Base-by-base conservation (phyloP, 2,888 invertebrate genomes). In the Sinodicranocentrus sp. region DNA sequence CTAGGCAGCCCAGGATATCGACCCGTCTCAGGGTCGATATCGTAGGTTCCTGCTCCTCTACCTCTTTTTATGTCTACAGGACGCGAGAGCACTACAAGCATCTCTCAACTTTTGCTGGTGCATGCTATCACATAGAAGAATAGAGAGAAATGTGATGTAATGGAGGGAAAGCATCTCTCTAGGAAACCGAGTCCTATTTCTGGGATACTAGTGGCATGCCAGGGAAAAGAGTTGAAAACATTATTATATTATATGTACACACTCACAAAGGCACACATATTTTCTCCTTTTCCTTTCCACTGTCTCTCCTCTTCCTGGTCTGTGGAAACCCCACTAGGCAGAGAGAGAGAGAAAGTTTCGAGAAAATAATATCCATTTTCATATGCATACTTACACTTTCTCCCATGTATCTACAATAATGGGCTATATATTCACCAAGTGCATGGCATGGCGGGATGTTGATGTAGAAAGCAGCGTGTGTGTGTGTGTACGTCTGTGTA, bases 11-110 rank as follows among this genome's bases (percentile, higher is more conserved):
- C 28, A 59, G 79, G 79, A 83, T 85, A 85, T 86, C 86, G 86
- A 86, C 86, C 86, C 72, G 78, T 82, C 76, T 76, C 72, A 72
- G 68, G 86, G 86, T 86, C 86, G 86, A 86, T 86, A 86, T 76
- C 82, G 82, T 79, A 79, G 82, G 84, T 84, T 86, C 79, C 84
- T 86, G 82, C 57, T 13, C 44, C 43, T 43, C 54, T 68, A 48
- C 21, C 26, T 52, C 28, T 52, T 17, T 48, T 5, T 6, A 33
- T 33, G 33, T 44, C 68, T 48, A 33, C 48, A 57, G 17, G 17
- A 57, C 70, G 10, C 43, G 39, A 72, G 43, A 57, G 26, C 43
- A 72, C 39, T 57, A 72, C 44, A 73, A 73, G 54, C 54, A 28
- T 76, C 65, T 75, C 75, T 76, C 21, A n/a, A 2, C 5, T 25